Base-by-base conservation (phyloP, 2,797 vertebrate species). In the Clarias pachynema region DNA sequence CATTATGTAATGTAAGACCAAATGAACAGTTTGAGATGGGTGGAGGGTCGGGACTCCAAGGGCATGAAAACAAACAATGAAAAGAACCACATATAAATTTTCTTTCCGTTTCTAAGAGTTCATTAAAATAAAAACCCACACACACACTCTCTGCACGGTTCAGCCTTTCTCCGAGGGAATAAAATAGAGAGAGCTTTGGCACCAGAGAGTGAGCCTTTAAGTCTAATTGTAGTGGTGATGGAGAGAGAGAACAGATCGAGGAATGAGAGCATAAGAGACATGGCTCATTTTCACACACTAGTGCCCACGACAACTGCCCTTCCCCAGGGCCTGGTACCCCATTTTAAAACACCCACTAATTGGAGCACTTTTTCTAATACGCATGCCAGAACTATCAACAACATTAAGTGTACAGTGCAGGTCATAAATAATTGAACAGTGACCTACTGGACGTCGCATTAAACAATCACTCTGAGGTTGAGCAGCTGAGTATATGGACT, bases 11-110 rank as follows among this genome's bases (percentile, higher is more conserved):
- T 81, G 89, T 89, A 90, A 83, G 89, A 90, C 82, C 87, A 87
- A 31, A 86, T 91, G 89, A 91, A 78, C 90, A 88, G 91, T 91
- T 80, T 53, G 81, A 79, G 84, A 86, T 81, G 86, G 85, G 81
- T 82, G 66, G 81, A 26, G 81, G 44, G 69, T 44, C 65, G 70
- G 44, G 34, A 79, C 77, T 89, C 82, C 85, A 90, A 86, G 89
- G 87, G 91, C 87, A 88, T 90, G 84, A 91, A 93, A 94, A 93
- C 91, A 94, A 91, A 93, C 91, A 93, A 86, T 85, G 88, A 84
- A 90, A 86, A 88, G 87, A 83, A 83, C 53, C 87, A 87, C 85
- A 82, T 73, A 78, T 65, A 77, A 87, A 70, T 84, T 87, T 87
- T 87, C 87, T 88, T 87, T 87, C 88, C 89, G 88, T 87, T 89